Percentiles rank a stretch among this genome's conserved stretches.
phyloP scores from a whole-genome alignment of 2,113 vertebrate genomes.

The Daphoenositta chrysoptera region DNA sequence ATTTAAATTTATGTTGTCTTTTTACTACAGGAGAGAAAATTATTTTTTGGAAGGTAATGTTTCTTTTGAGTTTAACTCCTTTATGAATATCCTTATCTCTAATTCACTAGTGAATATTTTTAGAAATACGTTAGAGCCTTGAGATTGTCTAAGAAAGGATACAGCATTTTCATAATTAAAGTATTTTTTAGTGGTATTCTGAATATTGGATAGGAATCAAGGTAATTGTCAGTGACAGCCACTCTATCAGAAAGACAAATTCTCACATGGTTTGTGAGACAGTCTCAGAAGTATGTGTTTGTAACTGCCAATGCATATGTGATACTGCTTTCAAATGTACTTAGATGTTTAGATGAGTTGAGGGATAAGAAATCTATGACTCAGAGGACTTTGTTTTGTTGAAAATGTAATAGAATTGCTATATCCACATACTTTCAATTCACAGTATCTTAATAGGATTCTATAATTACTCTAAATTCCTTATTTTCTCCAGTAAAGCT shows the following conservation, averaged over 20 bases:
- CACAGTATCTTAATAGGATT: background rate
- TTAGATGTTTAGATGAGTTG: background rate
- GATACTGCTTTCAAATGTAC: constrained; percentile 10
- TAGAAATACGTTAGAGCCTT: background rate
- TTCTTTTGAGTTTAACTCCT: constrained; percentile 10
- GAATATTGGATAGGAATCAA: background rate
- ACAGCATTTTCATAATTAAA: background rate
- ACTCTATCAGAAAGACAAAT: constrained; percentile 33
- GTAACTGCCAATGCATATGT: background rate
- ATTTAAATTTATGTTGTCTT: constrained; percentile 29
- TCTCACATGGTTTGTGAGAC: constrained; percentile 42
- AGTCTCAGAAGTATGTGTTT: background rate
- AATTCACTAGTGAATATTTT: background rate
- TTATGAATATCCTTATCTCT: background rate
- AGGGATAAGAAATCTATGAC: constrained; percentile 25
- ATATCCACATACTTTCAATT: background rate
- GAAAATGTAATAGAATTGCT: background rate
- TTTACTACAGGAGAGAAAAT: background rate
- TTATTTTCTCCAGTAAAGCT: background rate
- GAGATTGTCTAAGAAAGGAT: background rate
- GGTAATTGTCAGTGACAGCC: constrained; percentile 30
- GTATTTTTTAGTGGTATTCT: background rate
- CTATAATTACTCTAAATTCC: background rate
- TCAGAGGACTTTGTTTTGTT: background rate
- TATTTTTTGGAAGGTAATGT: background rate